phyloP scores from a whole-genome alignment of 2,797 vertebrate genomes.

The Emydoidea blandingii region DNA sequence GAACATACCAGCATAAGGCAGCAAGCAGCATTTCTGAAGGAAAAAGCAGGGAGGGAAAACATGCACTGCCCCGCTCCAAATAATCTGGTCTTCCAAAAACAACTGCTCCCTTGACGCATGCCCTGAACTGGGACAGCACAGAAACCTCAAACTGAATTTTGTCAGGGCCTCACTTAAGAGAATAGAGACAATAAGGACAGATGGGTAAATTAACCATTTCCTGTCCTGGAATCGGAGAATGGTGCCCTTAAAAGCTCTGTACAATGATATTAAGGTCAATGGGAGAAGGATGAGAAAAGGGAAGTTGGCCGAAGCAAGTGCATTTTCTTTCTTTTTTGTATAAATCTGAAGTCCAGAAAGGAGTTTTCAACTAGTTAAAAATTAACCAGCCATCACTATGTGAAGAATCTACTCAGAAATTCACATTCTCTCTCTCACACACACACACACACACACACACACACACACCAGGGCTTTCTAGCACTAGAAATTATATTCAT shows the following conservation, averaged over 20 bases:
- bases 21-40: not conserved
- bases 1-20: not conserved
- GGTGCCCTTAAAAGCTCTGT: not conserved
- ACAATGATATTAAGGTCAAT: not conserved
- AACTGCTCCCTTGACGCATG: not conserved
- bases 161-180: fast-evolving
- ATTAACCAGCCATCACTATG: not conserved
- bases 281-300: not conserved
- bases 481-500: not conserved
- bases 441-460: not conserved
- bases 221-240: not conserved
- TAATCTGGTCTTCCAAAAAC: not conserved
- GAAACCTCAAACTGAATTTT: not conserved
- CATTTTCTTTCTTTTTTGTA: not conserved
- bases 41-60: not conserved
- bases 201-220: not conserved
- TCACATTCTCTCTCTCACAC: not conserved
- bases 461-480: not conserved
- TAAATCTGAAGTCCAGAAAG: not conserved
- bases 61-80: not conserved
- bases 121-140: not conserved
- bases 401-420: not conserved
- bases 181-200: not conserved
- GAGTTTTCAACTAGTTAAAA: not conserved
- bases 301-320: fast-evolving